Evolutionary conservation across 2,888 invertebrate genomes (phyloP).

Genomic region (Troides oblongomaculatus): DNA sequence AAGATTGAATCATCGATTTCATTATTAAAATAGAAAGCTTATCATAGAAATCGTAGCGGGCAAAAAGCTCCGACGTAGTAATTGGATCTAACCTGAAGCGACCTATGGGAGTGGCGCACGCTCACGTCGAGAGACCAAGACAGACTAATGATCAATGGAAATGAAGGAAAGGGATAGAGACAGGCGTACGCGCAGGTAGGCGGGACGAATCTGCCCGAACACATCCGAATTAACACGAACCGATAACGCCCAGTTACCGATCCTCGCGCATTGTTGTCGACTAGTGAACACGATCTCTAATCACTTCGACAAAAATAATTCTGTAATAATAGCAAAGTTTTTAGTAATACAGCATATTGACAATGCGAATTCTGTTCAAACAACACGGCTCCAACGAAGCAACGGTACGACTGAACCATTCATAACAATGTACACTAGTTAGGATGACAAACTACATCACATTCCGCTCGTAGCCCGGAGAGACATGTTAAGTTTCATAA

Average conservation of each 20-base stretch:
- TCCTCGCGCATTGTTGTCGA: constrained; percentile 45
- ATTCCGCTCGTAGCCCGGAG: too few species aligned
- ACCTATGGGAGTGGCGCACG: constrained; percentile 66
- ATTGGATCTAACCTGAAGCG: constrained; percentile 70
- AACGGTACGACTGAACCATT: too few species aligned
- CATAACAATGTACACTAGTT: too few species aligned
- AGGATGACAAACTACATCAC: too few species aligned
- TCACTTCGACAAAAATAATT: constrained; percentile 31
- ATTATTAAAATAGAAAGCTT: constrained; percentile 63
- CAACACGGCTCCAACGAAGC: constrained; percentile 39
- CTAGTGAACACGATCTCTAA: constrained; percentile 53
- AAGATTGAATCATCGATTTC: constrained; percentile 53
- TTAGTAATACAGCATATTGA: constrained; percentile 41
- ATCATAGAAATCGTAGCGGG: constrained; percentile 63
- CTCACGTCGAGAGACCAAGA: constrained; percentile 48
- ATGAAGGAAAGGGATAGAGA: constrained; percentile 50
- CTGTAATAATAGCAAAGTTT: constrained; percentile 38
- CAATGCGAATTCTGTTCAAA: constrained; percentile 57
- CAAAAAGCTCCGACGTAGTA: constrained; percentile 68
- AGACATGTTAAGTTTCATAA: too few species aligned
- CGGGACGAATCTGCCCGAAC: constrained; percentile 58
- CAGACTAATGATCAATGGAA: constrained; percentile 39
- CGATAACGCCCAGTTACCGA: constrained; percentile 68
- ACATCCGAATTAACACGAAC: constrained; percentile 56
- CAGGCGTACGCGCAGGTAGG: constrained; percentile 54